Percentiles rank a stretch among this genome's conserved stretches.
Conservation (phyloP, 2,113 vertebrate genomes). For the Amphilophus citrinellus region DNA sequence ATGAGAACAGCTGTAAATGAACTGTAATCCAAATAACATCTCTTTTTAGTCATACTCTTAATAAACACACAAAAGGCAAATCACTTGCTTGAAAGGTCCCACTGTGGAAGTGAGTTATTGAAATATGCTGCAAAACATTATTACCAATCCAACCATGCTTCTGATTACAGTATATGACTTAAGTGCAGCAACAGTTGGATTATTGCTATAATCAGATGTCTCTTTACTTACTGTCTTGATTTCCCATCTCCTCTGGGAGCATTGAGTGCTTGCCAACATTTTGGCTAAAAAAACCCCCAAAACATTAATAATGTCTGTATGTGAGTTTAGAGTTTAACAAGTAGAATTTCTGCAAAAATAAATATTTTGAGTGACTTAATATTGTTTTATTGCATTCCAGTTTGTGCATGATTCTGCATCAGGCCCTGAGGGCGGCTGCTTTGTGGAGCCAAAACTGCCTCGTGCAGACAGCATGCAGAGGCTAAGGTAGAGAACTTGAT, state of each 20-base stretch:
- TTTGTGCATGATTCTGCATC: conserved; percentile 15
- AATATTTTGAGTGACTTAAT: not conserved
- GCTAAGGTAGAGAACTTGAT: not conserved
- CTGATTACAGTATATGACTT: not conserved
- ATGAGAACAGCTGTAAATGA: not conserved
- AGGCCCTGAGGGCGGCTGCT: not conserved
- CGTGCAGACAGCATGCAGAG: not conserved
- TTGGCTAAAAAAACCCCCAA: not conserved
- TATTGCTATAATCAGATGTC: not conserved
- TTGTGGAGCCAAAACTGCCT: not conserved
- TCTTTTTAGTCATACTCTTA: not conserved
- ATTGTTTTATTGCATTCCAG: not conserved
- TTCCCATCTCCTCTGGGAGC: not conserved
- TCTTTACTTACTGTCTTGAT: not conserved
- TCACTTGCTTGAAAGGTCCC: not conserved
- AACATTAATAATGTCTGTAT: not conserved
- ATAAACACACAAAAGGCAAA: not conserved
- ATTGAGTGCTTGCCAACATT: not conserved
- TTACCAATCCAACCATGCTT: not conserved
- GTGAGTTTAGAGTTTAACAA: not conserved
- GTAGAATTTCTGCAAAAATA: not conserved
- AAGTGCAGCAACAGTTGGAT: not conserved
- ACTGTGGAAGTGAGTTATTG: not conserved
- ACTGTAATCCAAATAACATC: conserved; percentile 1
- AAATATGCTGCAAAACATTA: not conserved